A percentile compares a stretch with the other conserved stretches of the same genome.
Conservation (phyloP, 2,888 invertebrate species). For the Rotaria magnacalcarata region DNA sequence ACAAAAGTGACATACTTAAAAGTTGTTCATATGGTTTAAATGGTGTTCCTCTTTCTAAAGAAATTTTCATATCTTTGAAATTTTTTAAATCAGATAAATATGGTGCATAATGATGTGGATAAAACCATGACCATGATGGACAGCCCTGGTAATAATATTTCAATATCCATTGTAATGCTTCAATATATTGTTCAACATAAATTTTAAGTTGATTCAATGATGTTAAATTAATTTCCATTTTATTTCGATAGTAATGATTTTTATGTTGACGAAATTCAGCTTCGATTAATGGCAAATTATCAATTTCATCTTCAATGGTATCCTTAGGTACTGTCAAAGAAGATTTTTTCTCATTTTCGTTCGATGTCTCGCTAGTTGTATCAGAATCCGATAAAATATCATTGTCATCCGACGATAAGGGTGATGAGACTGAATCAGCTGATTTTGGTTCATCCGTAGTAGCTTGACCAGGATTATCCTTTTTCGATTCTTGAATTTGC, state of each 20-base stretch:
- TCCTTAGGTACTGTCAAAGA: too few relatives aligned
- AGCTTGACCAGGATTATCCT: neutral
- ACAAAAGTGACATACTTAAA: conserved; percentile 41
- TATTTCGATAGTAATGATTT: conserved; percentile 21
- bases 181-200: conserved; percentile 66
- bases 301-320: neutral
- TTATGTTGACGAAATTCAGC: conserved; percentile 27
- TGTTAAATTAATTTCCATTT: neutral
- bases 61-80: conserved; percentile 50
- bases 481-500: neutral
- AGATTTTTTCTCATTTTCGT: neutral
- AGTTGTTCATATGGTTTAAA: conserved; percentile 94
- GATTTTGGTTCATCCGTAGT: neutral
- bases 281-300: neutral
- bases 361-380: neutral
- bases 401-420: neutral
- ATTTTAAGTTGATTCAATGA: neutral
- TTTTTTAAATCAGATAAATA: conserved; percentile 43
- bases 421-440: neutral
- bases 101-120: conserved; percentile 93
- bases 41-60: conserved; percentile 63
- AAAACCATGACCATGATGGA: conserved; percentile 92
- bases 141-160: conserved; percentile 93
- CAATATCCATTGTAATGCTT: conserved; percentile 91
- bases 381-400: neutral